Conservation (phyloP, 1,140 invertebrate genomes). For the Calliphora vicina region DNA sequence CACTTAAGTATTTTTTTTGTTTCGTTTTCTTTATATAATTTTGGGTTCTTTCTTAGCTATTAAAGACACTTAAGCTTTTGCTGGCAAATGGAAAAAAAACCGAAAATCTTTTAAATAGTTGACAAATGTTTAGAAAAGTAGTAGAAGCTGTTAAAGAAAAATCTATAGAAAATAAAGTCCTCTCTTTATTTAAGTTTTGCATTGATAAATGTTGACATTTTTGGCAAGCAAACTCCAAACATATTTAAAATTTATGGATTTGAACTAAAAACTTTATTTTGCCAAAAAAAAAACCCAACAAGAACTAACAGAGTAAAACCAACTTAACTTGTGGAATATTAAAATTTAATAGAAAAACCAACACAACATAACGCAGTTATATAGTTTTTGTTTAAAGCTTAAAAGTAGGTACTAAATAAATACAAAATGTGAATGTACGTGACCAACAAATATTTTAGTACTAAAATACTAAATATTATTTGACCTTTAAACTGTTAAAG, state of each 20-base stretch:
- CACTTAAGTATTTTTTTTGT: neutral
- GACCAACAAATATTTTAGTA: too few relatives aligned
- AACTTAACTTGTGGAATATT: neutral
- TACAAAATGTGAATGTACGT: too few relatives aligned
- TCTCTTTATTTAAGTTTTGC: neutral
- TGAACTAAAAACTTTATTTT: neutral
- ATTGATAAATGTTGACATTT: slow-evolving; percentile 10
- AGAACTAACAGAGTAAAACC: neutral
- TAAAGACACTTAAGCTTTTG: neutral
- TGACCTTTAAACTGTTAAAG: neutral
- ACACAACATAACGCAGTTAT: neutral
- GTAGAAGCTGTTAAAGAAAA: neutral
- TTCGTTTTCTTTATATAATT: neutral
- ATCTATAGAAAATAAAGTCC: neutral
- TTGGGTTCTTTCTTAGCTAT: neutral
- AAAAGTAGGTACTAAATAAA: too few relatives aligned
- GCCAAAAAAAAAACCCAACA: neutral
- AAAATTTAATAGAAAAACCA: neutral
- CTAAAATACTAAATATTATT: neutral
- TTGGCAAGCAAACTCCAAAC: neutral
- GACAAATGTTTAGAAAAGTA: neutral
- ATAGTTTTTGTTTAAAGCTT: too few relatives aligned
- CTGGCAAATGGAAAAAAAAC: neutral
- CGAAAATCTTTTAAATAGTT: neutral
- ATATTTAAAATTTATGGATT: slow-evolving; percentile 11